Conservation (phyloP, 2,113 vertebrate species). For the Platanista minor region DNA sequence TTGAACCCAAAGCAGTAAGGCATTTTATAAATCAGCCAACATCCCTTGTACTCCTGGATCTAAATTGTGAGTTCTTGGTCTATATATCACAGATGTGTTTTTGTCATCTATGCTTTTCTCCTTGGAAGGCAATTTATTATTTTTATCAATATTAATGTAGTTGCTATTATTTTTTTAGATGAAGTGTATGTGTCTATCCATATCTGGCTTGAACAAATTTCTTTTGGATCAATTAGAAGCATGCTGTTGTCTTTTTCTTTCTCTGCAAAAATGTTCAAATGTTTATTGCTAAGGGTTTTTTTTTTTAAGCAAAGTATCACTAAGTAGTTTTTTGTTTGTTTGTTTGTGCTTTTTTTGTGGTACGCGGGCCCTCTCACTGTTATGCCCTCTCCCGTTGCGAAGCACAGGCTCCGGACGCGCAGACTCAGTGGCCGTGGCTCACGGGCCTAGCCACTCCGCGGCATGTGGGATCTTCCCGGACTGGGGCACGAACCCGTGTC, state of each 20-base stretch:
- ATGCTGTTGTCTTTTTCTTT: constrained; percentile 20
- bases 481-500: no score
- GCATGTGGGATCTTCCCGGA: no score
- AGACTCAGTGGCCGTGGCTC: no score
- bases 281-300: neutral
- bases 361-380: no score
- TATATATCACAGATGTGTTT: constrained; percentile 74
- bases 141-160: constrained; percentile 66
- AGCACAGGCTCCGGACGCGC: no score
- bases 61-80: constrained; percentile 73
- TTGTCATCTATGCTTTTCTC: constrained; percentile 69
- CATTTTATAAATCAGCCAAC: constrained; percentile 76
- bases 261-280: constrained; percentile 45
- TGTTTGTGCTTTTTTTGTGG: no score
- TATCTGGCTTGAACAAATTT: constrained; percentile 60
- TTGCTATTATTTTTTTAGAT: constrained; percentile 55
- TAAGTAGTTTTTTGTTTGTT: neutral
- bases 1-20: constrained; percentile 61
- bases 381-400: no score
- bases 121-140: constrained; percentile 76
- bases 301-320: constrained; percentile 38
- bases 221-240: constrained; percentile 30
- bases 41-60: constrained; percentile 62
- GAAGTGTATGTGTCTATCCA: constrained; percentile 38
- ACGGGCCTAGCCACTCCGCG: no score